Conservation (phyloP, 2,797 vertebrate species). For the Tangara arthus region DNA sequence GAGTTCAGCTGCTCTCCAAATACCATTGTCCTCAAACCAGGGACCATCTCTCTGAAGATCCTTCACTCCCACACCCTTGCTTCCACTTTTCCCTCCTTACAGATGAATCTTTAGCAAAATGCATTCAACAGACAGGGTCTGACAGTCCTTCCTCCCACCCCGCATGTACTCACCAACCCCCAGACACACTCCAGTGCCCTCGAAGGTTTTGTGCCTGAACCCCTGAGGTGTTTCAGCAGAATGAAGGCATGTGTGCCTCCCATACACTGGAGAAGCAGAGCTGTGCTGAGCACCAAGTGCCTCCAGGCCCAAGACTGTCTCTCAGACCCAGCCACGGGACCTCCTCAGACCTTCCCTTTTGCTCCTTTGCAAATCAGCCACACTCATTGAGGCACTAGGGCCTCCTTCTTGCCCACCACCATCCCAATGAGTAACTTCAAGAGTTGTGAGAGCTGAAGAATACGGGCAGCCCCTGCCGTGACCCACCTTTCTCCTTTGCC, state of each 20-base stretch:
- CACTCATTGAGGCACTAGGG: neutral
- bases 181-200: neutral
- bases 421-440: neutral
- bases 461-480: neutral
- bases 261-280: accelerated
- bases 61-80: neutral
- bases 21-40: neutral
- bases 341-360: neutral
- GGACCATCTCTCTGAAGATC: neutral
- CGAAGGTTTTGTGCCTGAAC: neutral
- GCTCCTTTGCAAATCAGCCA: neutral
- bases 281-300: neutral
- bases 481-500: neutral
- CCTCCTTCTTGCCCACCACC: neutral
- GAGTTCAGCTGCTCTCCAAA: neutral
- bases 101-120: neutral
- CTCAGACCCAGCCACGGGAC: neutral
- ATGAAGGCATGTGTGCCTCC: neutral
- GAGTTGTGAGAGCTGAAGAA: neutral
- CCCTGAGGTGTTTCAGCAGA: neutral
- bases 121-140: neutral
- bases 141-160: neutral
- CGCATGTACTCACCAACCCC: accelerated
- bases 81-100: neutral
- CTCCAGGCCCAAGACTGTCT: neutral